phyloP scores from a whole-genome alignment of 2,797 vertebrate genomes.

The Bradypus variegatus region DNA sequence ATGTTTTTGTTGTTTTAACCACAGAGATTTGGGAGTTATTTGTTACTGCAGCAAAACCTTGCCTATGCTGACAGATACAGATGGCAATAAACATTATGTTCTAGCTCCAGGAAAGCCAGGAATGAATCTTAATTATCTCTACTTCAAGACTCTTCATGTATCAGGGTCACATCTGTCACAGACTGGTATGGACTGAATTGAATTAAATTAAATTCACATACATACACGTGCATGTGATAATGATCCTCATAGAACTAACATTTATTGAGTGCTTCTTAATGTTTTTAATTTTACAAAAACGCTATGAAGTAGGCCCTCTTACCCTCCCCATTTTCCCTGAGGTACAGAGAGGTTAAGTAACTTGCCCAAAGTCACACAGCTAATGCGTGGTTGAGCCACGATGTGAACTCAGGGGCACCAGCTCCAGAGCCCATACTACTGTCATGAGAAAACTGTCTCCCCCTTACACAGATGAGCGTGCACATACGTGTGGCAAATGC shows the following conservation, averaged over 20 bases:
- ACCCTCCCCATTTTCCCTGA: neutral
- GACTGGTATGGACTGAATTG: neutral
- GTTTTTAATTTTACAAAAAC: neutral
- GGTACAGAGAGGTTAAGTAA: neutral
- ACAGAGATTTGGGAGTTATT: too few relatives aligned
- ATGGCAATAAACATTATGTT: fast-evolving
- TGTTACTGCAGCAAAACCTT: neutral
- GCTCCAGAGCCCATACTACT: neutral
- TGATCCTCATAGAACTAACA: neutral
- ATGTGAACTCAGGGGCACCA: neutral
- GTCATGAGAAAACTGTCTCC: neutral
- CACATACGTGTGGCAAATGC: neutral
- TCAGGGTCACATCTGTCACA: neutral
- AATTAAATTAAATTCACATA: neutral
- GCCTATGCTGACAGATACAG: fast-evolving
- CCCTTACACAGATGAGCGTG: neutral
- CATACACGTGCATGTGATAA: neutral
- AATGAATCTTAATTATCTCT: neutral
- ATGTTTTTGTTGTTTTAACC: neutral
- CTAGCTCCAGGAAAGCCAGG: fast-evolving
- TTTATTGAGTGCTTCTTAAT: neutral
- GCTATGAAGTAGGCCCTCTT: neutral
- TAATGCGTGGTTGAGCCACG: neutral
- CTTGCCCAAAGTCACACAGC: neutral
- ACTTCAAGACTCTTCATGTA: neutral